phyloP scores from a whole-genome alignment of 1,140 invertebrate genomes.

The Battus philenor region DNA sequence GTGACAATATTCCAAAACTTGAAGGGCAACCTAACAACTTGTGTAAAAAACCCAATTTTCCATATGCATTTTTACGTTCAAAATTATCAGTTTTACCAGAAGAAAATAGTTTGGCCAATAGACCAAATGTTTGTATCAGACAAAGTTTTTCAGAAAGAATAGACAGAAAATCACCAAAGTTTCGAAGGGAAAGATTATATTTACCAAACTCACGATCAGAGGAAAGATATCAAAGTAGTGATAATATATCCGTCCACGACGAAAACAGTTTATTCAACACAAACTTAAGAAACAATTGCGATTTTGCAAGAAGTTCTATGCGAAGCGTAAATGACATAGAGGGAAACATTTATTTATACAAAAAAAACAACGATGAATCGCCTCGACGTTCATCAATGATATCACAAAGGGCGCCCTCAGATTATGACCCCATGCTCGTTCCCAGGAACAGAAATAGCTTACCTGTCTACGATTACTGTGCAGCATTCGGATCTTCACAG shows the following conservation, averaged over 20 bases:
- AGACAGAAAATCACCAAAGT: conserved; percentile 67
- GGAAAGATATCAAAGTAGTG: conserved; percentile 70
- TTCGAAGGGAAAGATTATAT: conserved; percentile 61
- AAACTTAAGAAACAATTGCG: conserved; percentile 51
- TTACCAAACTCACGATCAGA: conserved; percentile 59
- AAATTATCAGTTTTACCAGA: conserved; percentile 85
- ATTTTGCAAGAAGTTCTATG: conserved; percentile 61
- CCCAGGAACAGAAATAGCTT: conserved; percentile 69
- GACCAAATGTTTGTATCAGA: conserved; percentile 47
- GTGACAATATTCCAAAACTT: conserved; percentile 78
- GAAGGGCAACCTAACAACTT: conserved; percentile 60
- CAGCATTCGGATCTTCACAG: conserved; percentile 51
- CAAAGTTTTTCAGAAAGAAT: conserved; percentile 73
- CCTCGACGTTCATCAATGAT: conserved; percentile 63
- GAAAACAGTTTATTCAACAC: conserved; percentile 53
- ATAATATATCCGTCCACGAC: conserved; percentile 67
- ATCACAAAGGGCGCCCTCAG: conserved; percentile 55
- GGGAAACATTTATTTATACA: conserved; percentile 34
- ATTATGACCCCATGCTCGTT: conserved; percentile 65
- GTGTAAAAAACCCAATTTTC: conserved; percentile 81
- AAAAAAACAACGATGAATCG: conserved; percentile 41
- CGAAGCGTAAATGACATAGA: conserved; percentile 64
- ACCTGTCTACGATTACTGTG: conserved; percentile 66
- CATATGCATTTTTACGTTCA: conserved; percentile 86
- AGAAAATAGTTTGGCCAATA: conserved; percentile 78